A percentile compares a stretch with the other conserved stretches of the same genome.
Evolutionary conservation across 2,888 invertebrate species (phyloP).

Genomic region (Machimus rusticus): DNA sequence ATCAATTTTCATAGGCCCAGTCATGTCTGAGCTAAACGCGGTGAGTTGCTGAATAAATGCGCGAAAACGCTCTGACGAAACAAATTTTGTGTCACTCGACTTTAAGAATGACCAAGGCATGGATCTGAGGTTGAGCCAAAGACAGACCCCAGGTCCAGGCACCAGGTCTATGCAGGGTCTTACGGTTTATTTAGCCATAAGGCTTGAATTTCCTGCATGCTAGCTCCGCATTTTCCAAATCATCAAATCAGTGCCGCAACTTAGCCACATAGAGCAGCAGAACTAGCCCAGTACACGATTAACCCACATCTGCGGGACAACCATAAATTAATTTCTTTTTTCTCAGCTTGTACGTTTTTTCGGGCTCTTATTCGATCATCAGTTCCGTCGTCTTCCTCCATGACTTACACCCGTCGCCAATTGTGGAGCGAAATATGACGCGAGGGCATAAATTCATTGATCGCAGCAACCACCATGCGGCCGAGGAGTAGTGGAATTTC

Average conservation of each 20-base stretch:
- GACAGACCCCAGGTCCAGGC: not conserved
- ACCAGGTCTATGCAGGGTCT: not conserved
- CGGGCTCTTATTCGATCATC: not conserved
- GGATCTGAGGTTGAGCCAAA: not conserved
- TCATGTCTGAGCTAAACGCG: conserved; percentile 21
- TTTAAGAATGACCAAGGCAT: not conserved
- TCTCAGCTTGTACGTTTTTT: conserved; percentile 3
- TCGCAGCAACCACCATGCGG: not conserved
- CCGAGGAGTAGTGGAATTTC: conserved; percentile 12
- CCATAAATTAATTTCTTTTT: conserved; percentile 59
- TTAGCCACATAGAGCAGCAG: conserved; percentile 11
- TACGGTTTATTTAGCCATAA: not conserved
- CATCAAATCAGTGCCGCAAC: conserved; percentile 38
- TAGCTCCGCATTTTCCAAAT: conserved; percentile 31
- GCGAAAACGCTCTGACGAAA: conserved; percentile 29
- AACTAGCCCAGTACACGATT: conserved; percentile 63
- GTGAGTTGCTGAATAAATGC: conserved; percentile 8
- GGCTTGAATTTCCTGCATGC: conserved; percentile 17
- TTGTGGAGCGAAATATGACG: conserved; percentile 33
- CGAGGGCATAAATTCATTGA: conserved; percentile 27
- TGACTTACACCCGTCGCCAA: conserved; percentile 7
- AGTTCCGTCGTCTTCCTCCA: conserved; percentile 25
- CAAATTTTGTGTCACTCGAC: conserved; percentile 10
- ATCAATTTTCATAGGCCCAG: conserved; percentile 41
- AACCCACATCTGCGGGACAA: conserved; percentile 63